Base-by-base conservation (phyloP, 2,113 vertebrate species). In the Agapornis roseicollis region DNA sequence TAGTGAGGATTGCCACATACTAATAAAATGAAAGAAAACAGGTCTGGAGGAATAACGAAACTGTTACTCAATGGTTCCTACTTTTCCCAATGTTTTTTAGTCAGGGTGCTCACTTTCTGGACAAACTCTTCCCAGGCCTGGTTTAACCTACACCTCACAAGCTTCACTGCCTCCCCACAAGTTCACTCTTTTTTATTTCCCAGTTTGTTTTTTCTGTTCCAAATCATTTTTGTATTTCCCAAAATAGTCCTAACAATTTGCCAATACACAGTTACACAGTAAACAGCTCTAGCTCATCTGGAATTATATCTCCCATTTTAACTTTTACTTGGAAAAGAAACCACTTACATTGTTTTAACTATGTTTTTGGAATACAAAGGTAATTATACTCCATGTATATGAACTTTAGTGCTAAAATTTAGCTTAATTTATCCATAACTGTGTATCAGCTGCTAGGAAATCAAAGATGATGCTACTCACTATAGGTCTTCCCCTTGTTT, bases 291-390 rank as follows among this genome's bases (percentile, higher is more conserved):
- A 56, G 68, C 80, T 31, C 31, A 52, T 74, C 47, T 79, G 41
- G 90, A 96, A 93, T 95, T 94, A 80, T 19, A 74, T 79, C 83
- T 86, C 69, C 41, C 27, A 42, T 79, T 95, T 96, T 90, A 95
- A 92, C 69, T 93, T 88, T 3, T 70, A 29, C 28, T 94, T 92
- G 90, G 85, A 89, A 84, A 92, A 81, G 29, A 93, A 95, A 94
- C 52, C 61, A 79, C 77, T 80, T 80, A 86, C 82, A 65, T 68
- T 74, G 27, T 47, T 94, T 90, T 44, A 88, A 71, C 2, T 8
- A 47, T 3, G 3, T 64, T 88, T 77, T 96, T 88, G 76, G 90
- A 78, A 61, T 42, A n/a, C 78, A 88, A 95, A 41, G 37, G 10
- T 89, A 94, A 95, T 95, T 95, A 94, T 65, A 88, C 29, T 80